phyloP scores from a whole-genome alignment of 2,797 vertebrate genomes.

The Rhynchonycteris naso region DNA sequence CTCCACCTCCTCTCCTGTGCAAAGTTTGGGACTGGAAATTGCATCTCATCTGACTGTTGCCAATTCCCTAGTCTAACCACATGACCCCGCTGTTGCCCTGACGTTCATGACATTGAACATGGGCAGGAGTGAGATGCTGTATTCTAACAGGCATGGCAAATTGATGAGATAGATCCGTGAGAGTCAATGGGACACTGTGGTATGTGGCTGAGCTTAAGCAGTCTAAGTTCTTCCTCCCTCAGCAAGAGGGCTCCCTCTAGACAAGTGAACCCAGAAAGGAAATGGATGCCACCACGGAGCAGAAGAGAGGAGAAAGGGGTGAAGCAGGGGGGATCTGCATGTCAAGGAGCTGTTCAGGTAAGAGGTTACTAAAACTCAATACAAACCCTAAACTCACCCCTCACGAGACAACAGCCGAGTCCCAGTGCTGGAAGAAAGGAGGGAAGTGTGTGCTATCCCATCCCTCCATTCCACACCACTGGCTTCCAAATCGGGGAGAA shows the following conservation, averaged over 20 bases:
- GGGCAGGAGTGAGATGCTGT: neutral
- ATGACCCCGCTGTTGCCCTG: neutral
- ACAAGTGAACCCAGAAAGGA: neutral
- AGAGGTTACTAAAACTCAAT: neutral
- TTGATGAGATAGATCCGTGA: neutral
- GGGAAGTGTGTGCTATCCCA: too few relatives aligned
- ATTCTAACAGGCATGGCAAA: neutral
- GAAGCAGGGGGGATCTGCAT: neutral
- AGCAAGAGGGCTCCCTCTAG: neutral
- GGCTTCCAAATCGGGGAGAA: neutral
- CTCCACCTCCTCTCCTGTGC: neutral
- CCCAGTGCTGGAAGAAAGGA: neutral
- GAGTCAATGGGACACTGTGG: neutral
- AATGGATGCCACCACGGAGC: neutral
- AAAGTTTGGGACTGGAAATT: neutral
- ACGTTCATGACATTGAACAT: fast-evolving
- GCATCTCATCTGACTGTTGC: neutral
- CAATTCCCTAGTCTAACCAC: neutral
- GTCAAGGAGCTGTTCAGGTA: too few relatives aligned
- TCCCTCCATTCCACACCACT: neutral
- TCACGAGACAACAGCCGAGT: neutral
- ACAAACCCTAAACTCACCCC: neutral
- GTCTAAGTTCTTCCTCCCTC: neutral
- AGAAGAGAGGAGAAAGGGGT: neutral
- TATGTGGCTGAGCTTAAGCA: neutral